Base-by-base conservation (phyloP, 2,113 vertebrate genomes). In the Baryphthengus martii region DNA sequence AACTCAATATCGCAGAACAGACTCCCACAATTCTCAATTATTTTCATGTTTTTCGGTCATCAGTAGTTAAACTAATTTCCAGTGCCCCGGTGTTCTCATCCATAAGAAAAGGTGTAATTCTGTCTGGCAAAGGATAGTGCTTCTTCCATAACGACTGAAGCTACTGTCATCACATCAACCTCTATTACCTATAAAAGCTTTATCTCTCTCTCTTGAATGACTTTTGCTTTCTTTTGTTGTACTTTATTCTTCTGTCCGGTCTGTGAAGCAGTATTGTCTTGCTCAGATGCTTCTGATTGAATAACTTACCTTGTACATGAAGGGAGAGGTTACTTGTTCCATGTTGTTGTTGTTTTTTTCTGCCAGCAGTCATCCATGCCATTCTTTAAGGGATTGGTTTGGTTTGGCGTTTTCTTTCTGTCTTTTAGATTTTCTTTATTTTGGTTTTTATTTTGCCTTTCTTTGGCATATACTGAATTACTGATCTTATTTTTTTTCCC, bases 291-390 rank as follows among this genome's bases (percentile, higher is more conserved):
- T 18, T 88, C 31, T 58, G 21, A 40, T 3, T 40, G 16, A 73
- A 21, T 40, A 63, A 55, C 10, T 65, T 61, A 15, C 10, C 29
- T 67, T 2, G 2, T 17, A 21, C 25, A 49, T 7, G 13, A 53
- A 94, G 7, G 11, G 16, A 55, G 15, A 67, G 1, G 3, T 65
- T 68, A 59, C 7, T 52, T 84, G 6, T n/a, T 85, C 47, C 71
- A n/a, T n/a, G n/a, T 56, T 2, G 6, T 0, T 9, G 3, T 8
- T 55, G 8, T 6, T 1, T 3, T 31, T 56, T 70, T 84, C 66
- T 50, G 1, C 17, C 5, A 4, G 61, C 7, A 24, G 17, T n/a
- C 17, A 45, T 45, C 11, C 11, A 39, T 33, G 37, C 5, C 16
- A 71, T 75, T 55, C 6, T 74, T 78, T 33, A 10, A 37, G 29